Conservation (phyloP, 1,140 invertebrate genomes). For the Doryteuthis pealeii region DNA sequence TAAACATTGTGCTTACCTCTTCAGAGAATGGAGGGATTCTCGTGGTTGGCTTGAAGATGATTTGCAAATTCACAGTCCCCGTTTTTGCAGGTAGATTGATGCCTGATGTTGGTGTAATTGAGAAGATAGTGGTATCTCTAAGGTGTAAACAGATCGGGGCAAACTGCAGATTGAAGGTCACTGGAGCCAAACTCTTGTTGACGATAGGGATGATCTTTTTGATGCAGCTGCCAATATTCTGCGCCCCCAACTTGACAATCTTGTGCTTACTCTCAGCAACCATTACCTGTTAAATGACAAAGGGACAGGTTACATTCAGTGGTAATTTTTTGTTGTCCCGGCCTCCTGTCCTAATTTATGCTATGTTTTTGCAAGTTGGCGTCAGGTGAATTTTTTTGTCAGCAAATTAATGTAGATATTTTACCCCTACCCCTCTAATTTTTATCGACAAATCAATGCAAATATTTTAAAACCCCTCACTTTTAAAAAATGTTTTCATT, state of each 20-base stretch:
- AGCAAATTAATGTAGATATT: no score
- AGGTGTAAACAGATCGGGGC: slow-evolving; percentile 45
- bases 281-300: slow-evolving; percentile 46
- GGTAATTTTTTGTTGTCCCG: no score
- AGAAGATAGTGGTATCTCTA: slow-evolving; percentile 41
- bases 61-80: slow-evolving; percentile 50
- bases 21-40: slow-evolving; percentile 57
- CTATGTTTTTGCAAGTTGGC: no score
- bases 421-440: no score
- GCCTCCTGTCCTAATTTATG: no score
- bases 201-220: slow-evolving; percentile 54
- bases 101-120: slow-evolving; percentile 37
- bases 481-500: no score
- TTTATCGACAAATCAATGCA: no score
- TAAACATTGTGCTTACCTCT: slow-evolving; percentile 52
- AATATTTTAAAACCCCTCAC: no score
- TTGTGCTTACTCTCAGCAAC: slow-evolving; percentile 54
- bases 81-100: slow-evolving; percentile 52
- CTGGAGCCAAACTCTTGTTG: slow-evolving; percentile 57
- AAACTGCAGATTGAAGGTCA: slow-evolving; percentile 53
- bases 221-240: slow-evolving; percentile 48
- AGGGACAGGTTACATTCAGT: no score
- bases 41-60: slow-evolving; percentile 46
- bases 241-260: slow-evolving; percentile 52
- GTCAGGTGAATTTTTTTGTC: no score